phyloP scores from a whole-genome alignment of 2,888 invertebrate species.

The Hymenopus coronatus region DNA sequence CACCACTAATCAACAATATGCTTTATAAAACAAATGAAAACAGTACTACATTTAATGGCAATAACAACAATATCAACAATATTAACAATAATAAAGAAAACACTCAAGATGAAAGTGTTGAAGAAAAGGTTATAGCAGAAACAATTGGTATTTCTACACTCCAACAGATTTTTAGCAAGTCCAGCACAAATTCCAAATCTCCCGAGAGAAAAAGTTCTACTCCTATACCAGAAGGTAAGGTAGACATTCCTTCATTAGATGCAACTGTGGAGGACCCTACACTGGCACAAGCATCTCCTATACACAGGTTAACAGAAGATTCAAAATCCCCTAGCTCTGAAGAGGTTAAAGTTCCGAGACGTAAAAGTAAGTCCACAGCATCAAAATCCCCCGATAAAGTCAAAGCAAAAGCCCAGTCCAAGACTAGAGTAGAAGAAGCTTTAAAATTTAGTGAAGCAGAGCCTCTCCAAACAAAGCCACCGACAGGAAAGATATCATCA shows the following conservation, averaged over 20 bases:
- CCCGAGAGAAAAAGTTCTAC: background rate
- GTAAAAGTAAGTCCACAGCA: background rate
- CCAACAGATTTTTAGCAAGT: slow-evolving; percentile 30
- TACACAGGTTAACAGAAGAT: background rate
- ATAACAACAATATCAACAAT: slow-evolving; percentile 15
- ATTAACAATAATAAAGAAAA: background rate
- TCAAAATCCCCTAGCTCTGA: background rate
- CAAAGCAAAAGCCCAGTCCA: background rate
- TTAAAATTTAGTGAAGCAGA: background rate
- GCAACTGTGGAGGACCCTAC: background rate
- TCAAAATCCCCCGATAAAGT: background rate
- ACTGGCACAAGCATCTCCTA: background rate
- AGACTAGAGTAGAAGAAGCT: background rate
- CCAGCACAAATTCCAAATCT: background rate
- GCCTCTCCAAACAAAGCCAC: background rate
- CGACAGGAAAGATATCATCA: background rate
- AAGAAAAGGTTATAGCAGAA: slow-evolving; percentile 14
- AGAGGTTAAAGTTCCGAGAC: background rate
- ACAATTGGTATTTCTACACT: slow-evolving; percentile 30
- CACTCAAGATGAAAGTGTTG: background rate
- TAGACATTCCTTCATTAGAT: background rate
- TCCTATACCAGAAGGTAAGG: background rate
- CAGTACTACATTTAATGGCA: slow-evolving; percentile 17
- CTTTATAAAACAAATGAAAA: slow-evolving; percentile 12
- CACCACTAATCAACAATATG: background rate